These are phyloP conservation scores for Passerculus sandwichensis DNA, from an alignment of 2,797 vertebrate species.

Conservation along the genomic window DNA sequence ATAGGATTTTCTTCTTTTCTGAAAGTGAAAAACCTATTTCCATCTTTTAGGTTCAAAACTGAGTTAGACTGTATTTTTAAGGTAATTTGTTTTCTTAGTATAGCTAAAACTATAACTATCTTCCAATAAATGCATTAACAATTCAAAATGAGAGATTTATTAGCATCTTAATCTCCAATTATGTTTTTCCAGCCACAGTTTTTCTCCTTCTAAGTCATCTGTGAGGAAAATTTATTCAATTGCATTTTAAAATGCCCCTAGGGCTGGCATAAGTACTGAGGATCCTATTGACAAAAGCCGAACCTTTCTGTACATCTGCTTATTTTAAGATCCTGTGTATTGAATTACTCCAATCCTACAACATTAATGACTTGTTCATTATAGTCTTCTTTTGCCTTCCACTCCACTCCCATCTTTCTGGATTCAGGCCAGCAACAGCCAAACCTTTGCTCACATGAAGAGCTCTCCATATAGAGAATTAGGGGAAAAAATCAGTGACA, in stretches of 20 bases:
- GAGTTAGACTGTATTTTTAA: not conserved
- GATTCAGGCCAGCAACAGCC: not conserved
- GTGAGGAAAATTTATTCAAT: not conserved
- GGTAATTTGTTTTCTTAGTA: constrained; percentile 27
- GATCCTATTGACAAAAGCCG: not conserved
- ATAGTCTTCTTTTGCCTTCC: not conserved
- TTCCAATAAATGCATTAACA: constrained; percentile 54
- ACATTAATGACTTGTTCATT: not conserved
- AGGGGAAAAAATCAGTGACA: not conserved
- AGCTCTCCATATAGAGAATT: not conserved
- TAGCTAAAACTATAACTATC: constrained; percentile 41
- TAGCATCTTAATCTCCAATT: constrained; percentile 33
- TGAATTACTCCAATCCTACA: not conserved
- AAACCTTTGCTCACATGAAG: not conserved
- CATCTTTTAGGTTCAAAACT: constrained; percentile 39
- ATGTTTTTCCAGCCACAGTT: not conserved
- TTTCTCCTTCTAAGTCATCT: not conserved
- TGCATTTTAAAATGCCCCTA: not conserved
- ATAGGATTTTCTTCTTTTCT: constrained; percentile 60
- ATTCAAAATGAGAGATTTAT: constrained; percentile 33
- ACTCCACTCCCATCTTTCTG: not conserved
- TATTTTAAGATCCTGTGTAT: not conserved
- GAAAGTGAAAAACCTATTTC: constrained; percentile 60
- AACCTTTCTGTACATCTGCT: not conserved
- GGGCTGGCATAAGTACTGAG: not conserved